Conservation (phyloP, 1,140 invertebrate genomes). For the Rhopalosiphum maidis region DNA sequence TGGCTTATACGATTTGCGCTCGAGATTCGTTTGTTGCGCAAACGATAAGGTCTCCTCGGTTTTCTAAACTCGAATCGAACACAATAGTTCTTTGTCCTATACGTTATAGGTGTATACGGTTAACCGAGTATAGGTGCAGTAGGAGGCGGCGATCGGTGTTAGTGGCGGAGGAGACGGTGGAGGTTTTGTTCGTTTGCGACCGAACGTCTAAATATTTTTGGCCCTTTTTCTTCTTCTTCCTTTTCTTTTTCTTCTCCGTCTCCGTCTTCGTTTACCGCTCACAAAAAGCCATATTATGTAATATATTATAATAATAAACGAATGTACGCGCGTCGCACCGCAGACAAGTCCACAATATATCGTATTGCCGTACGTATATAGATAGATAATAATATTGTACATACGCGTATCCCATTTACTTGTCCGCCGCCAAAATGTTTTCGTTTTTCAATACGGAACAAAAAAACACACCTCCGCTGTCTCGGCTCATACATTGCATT, state of each 20-base stretch:
- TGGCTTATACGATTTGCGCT: not conserved
- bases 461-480: not conserved
- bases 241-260: not conserved
- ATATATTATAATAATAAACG: not conserved
- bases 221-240: not conserved
- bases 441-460: not conserved
- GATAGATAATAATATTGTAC: not conserved
- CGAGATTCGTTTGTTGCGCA: not conserved
- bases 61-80: slow-evolving; percentile 7
- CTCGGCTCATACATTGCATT: not conserved
- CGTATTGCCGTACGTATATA: not conserved
- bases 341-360: not conserved
- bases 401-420: not conserved
- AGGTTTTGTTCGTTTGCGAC: slow-evolving; percentile 7
- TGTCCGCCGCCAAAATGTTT: not conserved
- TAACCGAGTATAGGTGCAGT: not conserved
- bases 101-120: not conserved
- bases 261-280: not conserved
- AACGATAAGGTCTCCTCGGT: not conserved
- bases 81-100: not conserved
- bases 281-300: not conserved
- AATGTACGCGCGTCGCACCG: not conserved
- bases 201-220: slow-evolving; percentile 3
- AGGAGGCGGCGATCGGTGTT: too few species aligned
- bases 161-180: not conserved